Evolutionary conservation across 2,113 vertebrate species (phyloP).

Genomic region (Crotalus tigris): DNA sequence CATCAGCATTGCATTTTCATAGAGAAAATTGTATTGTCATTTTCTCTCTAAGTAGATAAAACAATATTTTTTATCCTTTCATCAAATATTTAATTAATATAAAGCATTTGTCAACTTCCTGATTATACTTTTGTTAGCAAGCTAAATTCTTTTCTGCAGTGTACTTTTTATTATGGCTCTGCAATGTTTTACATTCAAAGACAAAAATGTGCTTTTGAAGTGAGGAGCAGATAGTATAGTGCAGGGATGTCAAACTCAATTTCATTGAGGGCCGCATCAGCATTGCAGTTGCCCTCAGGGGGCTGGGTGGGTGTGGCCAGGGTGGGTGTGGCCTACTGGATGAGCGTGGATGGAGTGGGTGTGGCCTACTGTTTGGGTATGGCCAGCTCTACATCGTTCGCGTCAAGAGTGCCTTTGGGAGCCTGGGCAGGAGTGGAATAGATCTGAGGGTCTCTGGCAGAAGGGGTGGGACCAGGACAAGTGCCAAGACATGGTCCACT

Average conservation of each 20-base stretch:
- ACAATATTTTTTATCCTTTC: background rate
- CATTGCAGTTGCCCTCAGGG: too few species aligned
- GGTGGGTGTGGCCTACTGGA: too few species aligned
- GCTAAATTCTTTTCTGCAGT: constrained; percentile 2
- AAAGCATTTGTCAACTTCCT: constrained; percentile 1
- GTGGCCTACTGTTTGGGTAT: background rate
- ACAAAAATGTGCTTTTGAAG: background rate
- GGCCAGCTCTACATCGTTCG: too few species aligned
- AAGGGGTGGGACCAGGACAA: too few species aligned
- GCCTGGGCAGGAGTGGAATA: too few species aligned
- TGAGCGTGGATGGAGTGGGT: too few species aligned
- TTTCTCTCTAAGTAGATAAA: constrained; percentile 10
- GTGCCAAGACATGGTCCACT: too few species aligned
- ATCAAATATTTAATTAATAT: background rate
- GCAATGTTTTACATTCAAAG: background rate
- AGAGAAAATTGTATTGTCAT: constrained; percentile 10
- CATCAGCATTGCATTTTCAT: background rate
- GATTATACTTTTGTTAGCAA: constrained; percentile 10
- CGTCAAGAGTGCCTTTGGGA: too few species aligned
- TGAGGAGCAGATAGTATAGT: background rate
- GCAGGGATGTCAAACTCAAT: too few species aligned
- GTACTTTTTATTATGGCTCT: background rate
- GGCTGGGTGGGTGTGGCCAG: too few species aligned
- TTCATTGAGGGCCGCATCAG: too few species aligned
- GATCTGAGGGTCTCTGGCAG: too few species aligned